Evolutionary conservation across 2,888 invertebrate species (phyloP), one percentile per base, ranked within the genome.

Genomic region (Sturmia bella): DNA sequence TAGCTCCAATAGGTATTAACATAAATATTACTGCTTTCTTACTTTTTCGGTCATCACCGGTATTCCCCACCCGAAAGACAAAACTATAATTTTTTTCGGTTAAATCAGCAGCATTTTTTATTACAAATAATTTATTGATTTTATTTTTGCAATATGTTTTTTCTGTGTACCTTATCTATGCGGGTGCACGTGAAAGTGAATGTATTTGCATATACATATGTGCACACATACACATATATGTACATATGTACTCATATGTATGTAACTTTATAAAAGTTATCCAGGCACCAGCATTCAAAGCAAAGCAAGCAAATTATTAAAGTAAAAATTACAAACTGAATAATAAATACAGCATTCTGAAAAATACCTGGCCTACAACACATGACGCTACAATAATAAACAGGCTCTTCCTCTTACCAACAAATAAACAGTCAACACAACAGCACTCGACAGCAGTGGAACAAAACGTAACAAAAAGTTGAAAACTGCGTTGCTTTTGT

Each of bases 261-360:
- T 75, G 54, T 76, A 63, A 48, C 72, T 83, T 79, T 85, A 84
- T 86, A 84, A 85, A 87, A 86, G 84, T 87, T 87, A 87, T 88
- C 88, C 88, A 87, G 87, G 88, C 88, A 88, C 78, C 78, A 78
- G 77, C 64, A 82, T 82, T 48, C 5, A 74, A 77, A 64, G 52
- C 43, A 56, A 74, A 77, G 6, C 77, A 61, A 61, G 5, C 21
- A 76, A 80, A 57, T 13, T 15, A 17, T 15, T 13, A 15, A 43
- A n/a, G 37, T 24, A 45, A 17, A 24, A 54, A 63, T 21, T 52
- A 48, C 43, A n/a, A 61, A 32, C 54, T 43, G 13, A 59, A 68
- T 61, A 52, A 21, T 63, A 27, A 64, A 50, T 41, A 15, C 56
- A 50, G 13, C 19, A 48, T 15, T 45, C 39, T 4, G 41, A 74